Conservation (phyloP, 2,888 invertebrate genomes). For the Drosophila fulvimacula region DNA sequence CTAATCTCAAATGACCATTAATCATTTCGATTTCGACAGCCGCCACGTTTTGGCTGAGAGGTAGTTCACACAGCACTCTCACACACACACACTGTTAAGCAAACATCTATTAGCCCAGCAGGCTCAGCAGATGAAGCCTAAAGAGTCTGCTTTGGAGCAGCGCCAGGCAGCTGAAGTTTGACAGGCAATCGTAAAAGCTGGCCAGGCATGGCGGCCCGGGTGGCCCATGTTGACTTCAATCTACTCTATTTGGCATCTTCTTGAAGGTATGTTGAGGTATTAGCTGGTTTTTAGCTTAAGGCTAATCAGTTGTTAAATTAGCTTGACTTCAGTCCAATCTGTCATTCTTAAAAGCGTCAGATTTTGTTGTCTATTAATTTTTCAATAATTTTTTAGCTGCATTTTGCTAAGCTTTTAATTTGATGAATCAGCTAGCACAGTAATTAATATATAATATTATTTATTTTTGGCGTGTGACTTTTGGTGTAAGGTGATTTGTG, state of each 20-base stretch:
- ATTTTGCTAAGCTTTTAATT: no score
- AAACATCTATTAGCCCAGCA: constrained; percentile 18
- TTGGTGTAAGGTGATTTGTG: no score
- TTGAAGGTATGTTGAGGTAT: no score
- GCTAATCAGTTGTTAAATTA: neutral
- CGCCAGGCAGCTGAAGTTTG: neutral
- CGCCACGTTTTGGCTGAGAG: constrained; percentile 38
- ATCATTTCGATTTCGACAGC: constrained; percentile 74
- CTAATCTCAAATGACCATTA: constrained; percentile 79
- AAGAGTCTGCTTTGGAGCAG: constrained; percentile 2
- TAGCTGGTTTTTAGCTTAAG: neutral
- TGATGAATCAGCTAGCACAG: no score
- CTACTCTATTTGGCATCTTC: constrained; percentile 2
- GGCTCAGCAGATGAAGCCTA: constrained; percentile 23
- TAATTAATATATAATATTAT: no score
- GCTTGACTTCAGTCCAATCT: neutral
- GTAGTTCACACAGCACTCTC: constrained; percentile 12
- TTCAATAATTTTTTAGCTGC: neutral
- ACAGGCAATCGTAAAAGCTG: constrained; percentile 6
- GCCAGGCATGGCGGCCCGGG: neutral
- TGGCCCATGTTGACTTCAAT: neutral
- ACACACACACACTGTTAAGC: neutral
- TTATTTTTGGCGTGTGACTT: no score
- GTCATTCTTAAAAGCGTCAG: neutral
- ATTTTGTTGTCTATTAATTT: neutral